phyloP scores from a whole-genome alignment of 2,113 vertebrate species.

The Melanostigma gelatinosum region DNA sequence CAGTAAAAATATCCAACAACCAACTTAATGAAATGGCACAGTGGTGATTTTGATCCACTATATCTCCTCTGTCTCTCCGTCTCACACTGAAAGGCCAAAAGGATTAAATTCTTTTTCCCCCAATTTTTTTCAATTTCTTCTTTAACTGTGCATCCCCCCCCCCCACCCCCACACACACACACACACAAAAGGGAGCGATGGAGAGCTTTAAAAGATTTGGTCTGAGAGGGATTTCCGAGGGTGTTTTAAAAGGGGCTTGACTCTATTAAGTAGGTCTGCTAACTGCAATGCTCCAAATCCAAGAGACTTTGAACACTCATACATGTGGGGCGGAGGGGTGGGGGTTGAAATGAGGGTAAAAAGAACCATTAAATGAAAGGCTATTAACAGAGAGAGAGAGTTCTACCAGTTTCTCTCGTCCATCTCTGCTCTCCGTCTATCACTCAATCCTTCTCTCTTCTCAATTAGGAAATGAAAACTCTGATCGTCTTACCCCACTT shows the following conservation, averaged over 20 bases:
- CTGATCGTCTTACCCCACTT: conserved; percentile 56
- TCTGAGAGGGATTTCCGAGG: conserved; percentile 50
- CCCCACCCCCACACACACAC: too few species aligned
- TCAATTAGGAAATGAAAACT: conserved; percentile 79
- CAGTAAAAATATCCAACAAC: background rate
- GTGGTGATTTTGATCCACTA: background rate
- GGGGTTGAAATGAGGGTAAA: background rate
- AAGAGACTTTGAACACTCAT: conserved; percentile 55
- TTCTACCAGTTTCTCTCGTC: conserved; percentile 28
- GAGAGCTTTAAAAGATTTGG: conserved; percentile 48
- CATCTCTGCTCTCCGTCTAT: conserved; percentile 39
- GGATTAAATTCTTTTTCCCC: conserved; percentile 1
- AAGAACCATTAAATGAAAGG: conserved; percentile 42
- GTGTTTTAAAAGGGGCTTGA: conserved; percentile 60
- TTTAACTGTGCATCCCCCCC: conserved; percentile 18
- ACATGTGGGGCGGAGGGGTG: conserved; percentile 10
- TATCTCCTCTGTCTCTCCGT: background rate
- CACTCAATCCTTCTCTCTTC: conserved; percentile 53
- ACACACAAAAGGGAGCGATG: background rate
- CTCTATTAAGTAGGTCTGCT: conserved; percentile 54
- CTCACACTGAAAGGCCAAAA: background rate
- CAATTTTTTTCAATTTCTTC: conserved; percentile 2
- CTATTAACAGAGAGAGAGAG: conserved; percentile 47
- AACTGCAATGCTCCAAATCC: conserved; percentile 63
- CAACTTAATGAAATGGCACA: background rate